phyloP scores from a whole-genome alignment of 2,888 invertebrate genomes.

The Daptonema setosum region DNA sequence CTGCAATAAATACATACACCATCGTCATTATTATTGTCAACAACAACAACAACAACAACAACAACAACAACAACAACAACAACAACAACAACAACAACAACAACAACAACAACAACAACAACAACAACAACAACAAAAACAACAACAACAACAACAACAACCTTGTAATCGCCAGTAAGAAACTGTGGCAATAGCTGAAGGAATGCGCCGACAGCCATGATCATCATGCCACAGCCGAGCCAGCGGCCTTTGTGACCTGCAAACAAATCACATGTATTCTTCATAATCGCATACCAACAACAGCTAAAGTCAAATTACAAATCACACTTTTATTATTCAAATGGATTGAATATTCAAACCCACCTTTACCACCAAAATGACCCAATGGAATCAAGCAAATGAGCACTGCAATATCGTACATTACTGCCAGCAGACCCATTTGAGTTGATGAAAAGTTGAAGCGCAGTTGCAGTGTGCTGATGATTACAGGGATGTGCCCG shows the following conservation, averaged over 20 bases:
- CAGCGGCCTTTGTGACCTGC: conserved; percentile 31
- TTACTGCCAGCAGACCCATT: conserved; percentile 56
- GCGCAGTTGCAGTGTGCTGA: conserved; percentile 22
- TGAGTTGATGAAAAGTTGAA: conserved; percentile 35
- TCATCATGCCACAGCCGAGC: conserved; percentile 48
- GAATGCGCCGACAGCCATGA: conserved; percentile 43
- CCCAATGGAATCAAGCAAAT: conserved; percentile 54
- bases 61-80: too few relatives aligned
- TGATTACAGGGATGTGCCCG: neutral
- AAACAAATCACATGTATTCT: neutral
- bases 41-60: too few relatives aligned
- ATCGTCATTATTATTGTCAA: too few relatives aligned
- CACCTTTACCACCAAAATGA: conserved; percentile 43
- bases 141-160: neutral
- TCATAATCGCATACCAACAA: too few relatives aligned
- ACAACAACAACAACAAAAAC: too few relatives aligned
- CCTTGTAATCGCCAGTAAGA: conserved; percentile 40
- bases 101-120: too few relatives aligned
- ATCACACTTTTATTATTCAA: too few relatives aligned
- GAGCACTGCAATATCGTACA: conserved; percentile 61
- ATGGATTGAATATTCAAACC: too few relatives aligned
- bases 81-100: too few relatives aligned
- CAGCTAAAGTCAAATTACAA: too few relatives aligned
- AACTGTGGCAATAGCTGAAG: conserved; percentile 59
- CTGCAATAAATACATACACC: too few relatives aligned